Evolutionary conservation across 1,140 invertebrate species (phyloP), one percentile per base, ranked within the genome.

Genomic region (Sarcophaga bullata): DNA sequence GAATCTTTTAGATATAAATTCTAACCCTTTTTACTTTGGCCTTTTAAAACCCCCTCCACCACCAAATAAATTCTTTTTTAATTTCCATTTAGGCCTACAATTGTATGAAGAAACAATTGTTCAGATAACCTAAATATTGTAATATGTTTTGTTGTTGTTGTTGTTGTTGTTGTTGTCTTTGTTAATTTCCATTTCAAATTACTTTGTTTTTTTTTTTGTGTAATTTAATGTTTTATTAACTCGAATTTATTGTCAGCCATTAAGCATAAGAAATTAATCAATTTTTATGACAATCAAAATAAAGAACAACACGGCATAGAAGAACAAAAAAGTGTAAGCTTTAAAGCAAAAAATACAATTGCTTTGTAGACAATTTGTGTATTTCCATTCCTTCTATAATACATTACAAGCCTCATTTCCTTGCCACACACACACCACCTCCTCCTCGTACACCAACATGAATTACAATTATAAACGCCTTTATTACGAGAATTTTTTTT

Each of bases 181-280:
- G n/a, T 58, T 58, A 58, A n/a, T 58, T 58, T 68, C 17, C 19
- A 25, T 37, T 37, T 68, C 8, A 68, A 0, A 68, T 68, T 68
- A 68, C 19, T 78, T n/a, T n/a, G n/a, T n/a, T n/a, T n/a, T n/a
- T n/a, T n/a, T n/a, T n/a, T 50, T 78, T 52, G 52, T 8, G 46
- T 80, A 37, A 68, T 81, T 54, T 81, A 83, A 83, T 73, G 68
- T 80, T 73, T 83, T 68, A 83, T 83, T 81, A 83, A 83, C 49
- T 52, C 73, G 52, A 62, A 83, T 81, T 83, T 83, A 83, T 83
- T 47, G 62, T 80, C 50, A 73, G 13, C 62, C 82, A 81, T 83
- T 83, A 81, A 80, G 78, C 49, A 52, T 46, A 81, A 13, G 17
- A 75, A 80, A 83, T 83, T 83, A 83, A 81, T 83, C 68, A 83